phyloP scores from a whole-genome alignment of 1,140 invertebrate genomes.

The Potamilus streckersoni region DNA sequence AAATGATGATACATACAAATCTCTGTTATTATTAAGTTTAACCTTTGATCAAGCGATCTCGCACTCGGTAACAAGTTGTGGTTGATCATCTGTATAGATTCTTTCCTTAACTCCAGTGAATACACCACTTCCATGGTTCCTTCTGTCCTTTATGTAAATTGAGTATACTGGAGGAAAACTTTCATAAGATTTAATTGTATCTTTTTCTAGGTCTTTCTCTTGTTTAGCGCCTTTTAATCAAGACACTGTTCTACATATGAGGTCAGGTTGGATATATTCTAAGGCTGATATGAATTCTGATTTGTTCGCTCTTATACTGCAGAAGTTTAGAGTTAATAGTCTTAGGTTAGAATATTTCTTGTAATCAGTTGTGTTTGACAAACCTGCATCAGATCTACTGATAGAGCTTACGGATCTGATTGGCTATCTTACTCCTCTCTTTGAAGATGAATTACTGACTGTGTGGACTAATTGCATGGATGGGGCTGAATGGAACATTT shows the following conservation, averaged over 20 bases:
- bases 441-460: background rate
- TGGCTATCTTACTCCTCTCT: background rate
- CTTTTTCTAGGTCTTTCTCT: too few relatives aligned
- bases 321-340: slow-evolving; percentile 20
- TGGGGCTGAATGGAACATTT: too few relatives aligned
- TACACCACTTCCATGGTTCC: slow-evolving; percentile 9
- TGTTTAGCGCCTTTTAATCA: slow-evolving; percentile 11
- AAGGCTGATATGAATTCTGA: slow-evolving; percentile 19
- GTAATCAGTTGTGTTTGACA: slow-evolving; percentile 2
- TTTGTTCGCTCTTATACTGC: slow-evolving; percentile 12
- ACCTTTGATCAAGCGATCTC: too few relatives aligned
- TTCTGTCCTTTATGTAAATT: slow-evolving; percentile 25
- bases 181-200: slow-evolving; percentile 24
- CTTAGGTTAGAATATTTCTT: slow-evolving; percentile 7
- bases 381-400: background rate
- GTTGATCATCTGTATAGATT: background rate
- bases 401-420: background rate
- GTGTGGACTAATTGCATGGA: too few relatives aligned
- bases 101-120: slow-evolving; percentile 7
- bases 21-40: too few relatives aligned
- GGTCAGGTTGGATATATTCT: slow-evolving; percentile 16
- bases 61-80: too few relatives aligned
- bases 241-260: slow-evolving; percentile 24
- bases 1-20: too few relatives aligned
- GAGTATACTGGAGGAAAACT: slow-evolving; percentile 29